These are phyloP conservation scores for Luperina nickerlii DNA, from an alignment of 2,888 invertebrate genomes.

Conservation along the genomic window DNA sequence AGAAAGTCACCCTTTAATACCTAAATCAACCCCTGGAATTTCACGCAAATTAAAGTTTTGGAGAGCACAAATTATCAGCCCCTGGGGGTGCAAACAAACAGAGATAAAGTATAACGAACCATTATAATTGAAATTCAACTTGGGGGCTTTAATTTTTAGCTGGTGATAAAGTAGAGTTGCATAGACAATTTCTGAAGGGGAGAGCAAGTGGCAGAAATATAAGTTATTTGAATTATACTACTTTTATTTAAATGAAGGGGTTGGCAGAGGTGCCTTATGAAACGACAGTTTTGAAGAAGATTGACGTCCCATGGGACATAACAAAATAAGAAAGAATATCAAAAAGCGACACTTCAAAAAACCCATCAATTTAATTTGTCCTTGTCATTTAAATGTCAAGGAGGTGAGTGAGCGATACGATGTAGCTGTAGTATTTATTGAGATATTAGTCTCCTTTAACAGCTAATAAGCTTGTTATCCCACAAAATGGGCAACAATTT, in stretches of 20 bases:
- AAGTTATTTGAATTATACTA: background rate
- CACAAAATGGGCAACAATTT: background rate
- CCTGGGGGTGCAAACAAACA: slow-evolving; percentile 62
- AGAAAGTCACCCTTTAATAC: slow-evolving; percentile 52
- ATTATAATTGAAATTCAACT: slow-evolving; percentile 67
- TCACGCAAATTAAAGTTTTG: slow-evolving; percentile 66
- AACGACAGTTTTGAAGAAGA: background rate
- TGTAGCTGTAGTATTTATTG: background rate
- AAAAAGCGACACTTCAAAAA: background rate
- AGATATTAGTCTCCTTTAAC: background rate
- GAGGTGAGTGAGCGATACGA: background rate
- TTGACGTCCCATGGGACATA: no score
- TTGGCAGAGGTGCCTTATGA: no score
- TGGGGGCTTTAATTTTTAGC: slow-evolving; percentile 59
- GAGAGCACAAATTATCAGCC: slow-evolving; percentile 62
- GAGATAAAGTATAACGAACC: slow-evolving; percentile 60
- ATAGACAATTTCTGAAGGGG: slow-evolving; percentile 15
- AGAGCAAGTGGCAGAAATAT: background rate
- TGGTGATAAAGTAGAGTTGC: slow-evolving; percentile 50
- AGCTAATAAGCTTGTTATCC: background rate
- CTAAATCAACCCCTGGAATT: slow-evolving; percentile 53
- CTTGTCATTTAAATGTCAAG: slow-evolving; percentile 19
- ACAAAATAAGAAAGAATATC: background rate
- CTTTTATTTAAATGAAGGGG: background rate
- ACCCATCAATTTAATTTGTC: background rate